A percentile compares a stretch with the other conserved stretches of the same genome.
Evolutionary conservation across 2,797 vertebrate species (phyloP).

Genomic region (Rallus crepitans): DNA sequence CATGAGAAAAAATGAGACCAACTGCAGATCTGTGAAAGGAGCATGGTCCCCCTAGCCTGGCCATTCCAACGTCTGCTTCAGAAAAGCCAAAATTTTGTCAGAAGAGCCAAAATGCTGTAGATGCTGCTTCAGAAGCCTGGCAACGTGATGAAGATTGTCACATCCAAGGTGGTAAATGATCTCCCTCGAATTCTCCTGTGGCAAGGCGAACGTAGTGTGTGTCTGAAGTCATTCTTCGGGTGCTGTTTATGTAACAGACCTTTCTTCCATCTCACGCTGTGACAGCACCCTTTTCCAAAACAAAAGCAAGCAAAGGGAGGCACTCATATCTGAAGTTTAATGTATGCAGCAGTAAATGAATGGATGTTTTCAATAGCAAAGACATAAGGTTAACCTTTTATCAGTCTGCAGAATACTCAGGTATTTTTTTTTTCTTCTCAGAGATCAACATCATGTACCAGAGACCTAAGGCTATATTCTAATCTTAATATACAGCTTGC

Average conservation of each 20-base stretch:
- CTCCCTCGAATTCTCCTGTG: background rate
- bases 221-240: background rate
- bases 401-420: background rate
- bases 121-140: background rate
- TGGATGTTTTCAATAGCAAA: background rate
- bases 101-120: background rate
- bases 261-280: background rate
- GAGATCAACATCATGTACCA: background rate
- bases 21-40: background rate
- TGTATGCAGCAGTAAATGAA: background rate
- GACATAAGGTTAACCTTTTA: conserved; percentile 10
- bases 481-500: background rate
- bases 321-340: background rate
- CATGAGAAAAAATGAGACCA: background rate
- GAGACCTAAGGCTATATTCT: background rate
- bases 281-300: background rate
- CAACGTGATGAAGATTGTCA: background rate
- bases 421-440: background rate
- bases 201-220: background rate
- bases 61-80: background rate
- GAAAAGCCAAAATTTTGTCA: background rate
- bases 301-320: background rate
- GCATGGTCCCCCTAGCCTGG: background rate
- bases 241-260: background rate
- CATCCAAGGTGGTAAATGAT: background rate